Percentiles rank a stretch among this genome's conserved stretches.
phyloP scores from a whole-genome alignment of 2,888 invertebrate species.

The Drosophila buzzatii region DNA sequence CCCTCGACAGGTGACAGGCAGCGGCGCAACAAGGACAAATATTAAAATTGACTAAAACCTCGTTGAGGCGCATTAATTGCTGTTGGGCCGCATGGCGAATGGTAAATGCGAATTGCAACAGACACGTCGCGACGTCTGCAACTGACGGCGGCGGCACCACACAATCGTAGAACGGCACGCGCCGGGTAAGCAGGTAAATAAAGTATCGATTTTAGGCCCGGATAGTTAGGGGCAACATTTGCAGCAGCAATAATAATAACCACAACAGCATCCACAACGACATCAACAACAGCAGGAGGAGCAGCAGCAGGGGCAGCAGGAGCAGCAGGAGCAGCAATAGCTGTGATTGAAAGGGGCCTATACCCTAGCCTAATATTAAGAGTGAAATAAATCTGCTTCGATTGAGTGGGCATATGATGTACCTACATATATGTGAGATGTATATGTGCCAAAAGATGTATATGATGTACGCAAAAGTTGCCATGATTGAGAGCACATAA shows the following conservation, averaged over 20 bases:
- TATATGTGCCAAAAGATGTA: background rate
- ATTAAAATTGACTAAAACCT: constrained; percentile 6
- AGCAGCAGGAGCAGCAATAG: background rate
- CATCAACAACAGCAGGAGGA: background rate
- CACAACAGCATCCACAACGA: constrained; percentile 1
- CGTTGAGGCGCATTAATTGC: constrained; percentile 24
- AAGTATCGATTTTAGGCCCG: constrained; percentile 42
- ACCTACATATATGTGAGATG: too few relatives aligned
- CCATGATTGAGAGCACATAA: too few relatives aligned
- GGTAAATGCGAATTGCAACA: constrained; percentile 9
- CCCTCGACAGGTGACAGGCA: background rate
- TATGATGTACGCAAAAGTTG: too few relatives aligned
- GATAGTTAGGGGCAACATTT: constrained; percentile 14
- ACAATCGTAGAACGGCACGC: constrained; percentile 24
- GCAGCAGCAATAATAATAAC: constrained; percentile 9
- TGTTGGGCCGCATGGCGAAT: background rate
- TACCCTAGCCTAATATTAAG: background rate
- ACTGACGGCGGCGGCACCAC: background rate
- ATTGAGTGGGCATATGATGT: background rate
- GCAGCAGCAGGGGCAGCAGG: background rate
- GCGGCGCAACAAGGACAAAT: constrained; percentile 3
- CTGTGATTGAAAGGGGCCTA: background rate
- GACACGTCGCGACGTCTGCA: constrained; percentile 6
- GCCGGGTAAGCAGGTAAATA: constrained; percentile 33
- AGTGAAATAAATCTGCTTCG: background rate